phyloP scores from a whole-genome alignment of 2,888 invertebrate species.

The Halictus ligatus region DNA sequence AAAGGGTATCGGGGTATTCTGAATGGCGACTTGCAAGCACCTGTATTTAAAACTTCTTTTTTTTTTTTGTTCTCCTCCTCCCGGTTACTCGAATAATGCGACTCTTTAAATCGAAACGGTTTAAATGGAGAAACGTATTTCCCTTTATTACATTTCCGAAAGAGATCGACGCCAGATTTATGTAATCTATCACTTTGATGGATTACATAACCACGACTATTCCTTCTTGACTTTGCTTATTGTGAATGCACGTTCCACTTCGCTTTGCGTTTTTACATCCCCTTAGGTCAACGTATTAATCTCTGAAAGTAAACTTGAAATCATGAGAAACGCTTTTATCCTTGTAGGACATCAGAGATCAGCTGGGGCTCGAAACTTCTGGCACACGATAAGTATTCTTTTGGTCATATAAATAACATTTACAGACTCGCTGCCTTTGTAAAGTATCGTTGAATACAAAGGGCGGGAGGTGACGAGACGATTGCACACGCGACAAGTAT shows the following conservation, averaged over 20 bases:
- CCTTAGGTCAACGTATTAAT: too few species aligned
- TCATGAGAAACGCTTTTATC: too few species aligned
- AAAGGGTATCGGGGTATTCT: slow-evolving; percentile 22
- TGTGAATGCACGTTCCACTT: neutral
- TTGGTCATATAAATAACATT: too few species aligned
- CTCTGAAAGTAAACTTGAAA: neutral
- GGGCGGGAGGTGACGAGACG: too few species aligned
- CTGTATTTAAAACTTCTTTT: neutral
- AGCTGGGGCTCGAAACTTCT: too few species aligned
- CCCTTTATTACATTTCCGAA: neutral
- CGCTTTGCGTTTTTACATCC: neutral
- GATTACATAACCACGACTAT: neutral
- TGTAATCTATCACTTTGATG: neutral
- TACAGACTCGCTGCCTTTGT: too few species aligned
- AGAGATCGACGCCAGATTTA: neutral
- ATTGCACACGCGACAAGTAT: too few species aligned
- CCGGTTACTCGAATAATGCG: too few species aligned
- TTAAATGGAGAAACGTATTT: neutral
- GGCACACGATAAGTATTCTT: too few species aligned
- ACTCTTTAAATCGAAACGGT: neutral
- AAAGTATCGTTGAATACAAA: too few species aligned
- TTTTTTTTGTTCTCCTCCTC: accelerated
- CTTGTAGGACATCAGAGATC: too few species aligned
- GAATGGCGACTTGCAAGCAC: neutral
- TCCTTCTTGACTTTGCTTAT: neutral